Percentiles rank a stretch among this genome's conserved stretches.
phyloP scores from a whole-genome alignment of 2,113 vertebrate species.

The Notarius quadriscutis region DNA sequence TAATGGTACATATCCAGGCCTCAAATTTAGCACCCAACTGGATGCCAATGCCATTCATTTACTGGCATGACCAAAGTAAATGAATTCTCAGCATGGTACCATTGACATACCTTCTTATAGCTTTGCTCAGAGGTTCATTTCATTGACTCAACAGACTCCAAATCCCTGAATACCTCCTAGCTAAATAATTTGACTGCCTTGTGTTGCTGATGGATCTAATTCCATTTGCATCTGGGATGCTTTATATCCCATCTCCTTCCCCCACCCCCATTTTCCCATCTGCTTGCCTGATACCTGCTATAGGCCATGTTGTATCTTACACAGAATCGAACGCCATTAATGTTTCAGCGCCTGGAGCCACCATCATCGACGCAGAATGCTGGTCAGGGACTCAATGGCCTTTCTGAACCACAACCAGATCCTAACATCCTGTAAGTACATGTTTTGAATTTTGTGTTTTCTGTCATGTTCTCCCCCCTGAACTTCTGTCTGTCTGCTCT shows the following conservation, averaged over 20 bases:
- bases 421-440: constrained; percentile 81
- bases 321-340: constrained; percentile 94
- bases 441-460: constrained; percentile 4
- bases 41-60: constrained; percentile 51
- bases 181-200: constrained; percentile 52
- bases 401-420: constrained; percentile 76
- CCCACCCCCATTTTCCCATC: constrained; percentile 68
- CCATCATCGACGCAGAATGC: constrained; percentile 85
- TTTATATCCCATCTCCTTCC: constrained; percentile 39
- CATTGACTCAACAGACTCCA: constrained; percentile 45
- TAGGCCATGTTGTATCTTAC: constrained; percentile 78
- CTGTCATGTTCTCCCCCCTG: not conserved
- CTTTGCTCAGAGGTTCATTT: constrained; percentile 46
- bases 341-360: constrained; percentile 97
- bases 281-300: constrained; percentile 79
- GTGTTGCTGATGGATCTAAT: constrained; percentile 49
- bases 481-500: not conserved
- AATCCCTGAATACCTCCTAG: constrained; percentile 56
- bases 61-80: constrained; percentile 52
- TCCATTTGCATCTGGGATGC: constrained; percentile 64
- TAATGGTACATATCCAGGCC: constrained; percentile 26
- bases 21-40: constrained; percentile 50
- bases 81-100: constrained; percentile 55
- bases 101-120: constrained; percentile 46
- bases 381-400: constrained; percentile 75